Evolutionary conservation across 2,113 vertebrate species (phyloP), one percentile per base, ranked within the genome.

Genomic region (Oxyura jamaicensis): DNA sequence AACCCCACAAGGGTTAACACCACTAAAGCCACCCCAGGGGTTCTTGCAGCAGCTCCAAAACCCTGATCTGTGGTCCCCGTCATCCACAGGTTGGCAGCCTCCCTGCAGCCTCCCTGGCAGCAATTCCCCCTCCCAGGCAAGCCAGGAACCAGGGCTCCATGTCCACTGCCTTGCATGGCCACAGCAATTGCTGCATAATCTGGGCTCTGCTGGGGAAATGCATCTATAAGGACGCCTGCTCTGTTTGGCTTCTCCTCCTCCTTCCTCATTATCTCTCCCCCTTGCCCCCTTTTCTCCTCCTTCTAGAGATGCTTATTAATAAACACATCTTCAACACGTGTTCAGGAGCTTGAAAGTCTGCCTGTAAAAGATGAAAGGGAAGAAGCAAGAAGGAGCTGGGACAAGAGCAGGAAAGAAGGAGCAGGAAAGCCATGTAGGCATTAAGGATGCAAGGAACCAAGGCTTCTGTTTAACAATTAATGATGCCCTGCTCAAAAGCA

Each of bases 351-450:
- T 88, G 65, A 65, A 82, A 84, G 36, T 7, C 16, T 3, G 0
- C 33, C 42, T 25, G 88, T 55, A 63, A 55, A 63, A 65, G 26
- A 44, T 2, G 10, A 35, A 78, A 60, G 25, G 39, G 44, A 72
- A 78, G 41, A 52, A 15, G 7, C 53, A 62, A 50, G 65, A 63
- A 21, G 56, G 13, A 68, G 6, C 29, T 39, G 33, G 36, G 39
- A 6, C 8, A 0, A 2, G 2, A 36, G 56, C 58, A 59, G n/a
- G n/a, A n/a, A n/a, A n/a, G n/a, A n/a, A n/a, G n/a, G 2, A 1
- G 17, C 0, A 1, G 31, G 23, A 79, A 44, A 76, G 33, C 26
- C 3, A 2, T 20, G 41, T 1, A 1, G 65, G 60, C 63, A 22
- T 14, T 58, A 28, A 11, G 17, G 26, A 29, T 62, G 25, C 0